Conservation (phyloP, 2,888 invertebrate species). For the Neoascia interrupta region DNA sequence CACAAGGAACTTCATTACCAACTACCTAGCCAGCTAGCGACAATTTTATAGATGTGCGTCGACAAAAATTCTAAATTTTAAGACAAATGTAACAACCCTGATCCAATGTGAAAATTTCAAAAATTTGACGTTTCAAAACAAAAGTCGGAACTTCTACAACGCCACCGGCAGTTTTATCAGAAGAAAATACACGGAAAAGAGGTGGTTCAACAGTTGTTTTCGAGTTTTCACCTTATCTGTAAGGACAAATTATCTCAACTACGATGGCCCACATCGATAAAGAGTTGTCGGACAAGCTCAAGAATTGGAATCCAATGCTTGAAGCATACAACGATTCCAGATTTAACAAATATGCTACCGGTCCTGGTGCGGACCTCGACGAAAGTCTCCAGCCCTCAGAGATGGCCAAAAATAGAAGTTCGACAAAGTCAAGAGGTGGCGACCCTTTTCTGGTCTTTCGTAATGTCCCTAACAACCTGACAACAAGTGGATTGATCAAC, state of each 20-base stretch:
- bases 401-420: conserved; percentile 30
- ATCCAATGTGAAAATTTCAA: no score
- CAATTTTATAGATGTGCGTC: no score
- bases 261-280: conserved; percentile 42
- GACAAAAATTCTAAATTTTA: no score
- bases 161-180: no score
- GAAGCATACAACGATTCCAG: conserved; percentile 70
- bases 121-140: no score
- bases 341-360: conserved; percentile 71
- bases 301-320: conserved; percentile 73
- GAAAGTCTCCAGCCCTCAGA: conserved; percentile 67
- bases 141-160: no score
- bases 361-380: conserved; percentile 71
- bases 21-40: no score
- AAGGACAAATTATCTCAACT: no score
- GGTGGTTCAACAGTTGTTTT: no score
- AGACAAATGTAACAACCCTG: neutral
- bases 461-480: conserved; percentile 66
- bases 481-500: conserved; percentile 65
- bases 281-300: conserved; percentile 50
- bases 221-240: no score
- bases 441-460: conserved; percentile 70
- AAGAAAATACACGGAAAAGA: no score
- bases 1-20: no score
- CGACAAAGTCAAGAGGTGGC: neutral